Base-by-base conservation (phyloP, 2,888 invertebrate genomes). In the Acleris emargana region DNA sequence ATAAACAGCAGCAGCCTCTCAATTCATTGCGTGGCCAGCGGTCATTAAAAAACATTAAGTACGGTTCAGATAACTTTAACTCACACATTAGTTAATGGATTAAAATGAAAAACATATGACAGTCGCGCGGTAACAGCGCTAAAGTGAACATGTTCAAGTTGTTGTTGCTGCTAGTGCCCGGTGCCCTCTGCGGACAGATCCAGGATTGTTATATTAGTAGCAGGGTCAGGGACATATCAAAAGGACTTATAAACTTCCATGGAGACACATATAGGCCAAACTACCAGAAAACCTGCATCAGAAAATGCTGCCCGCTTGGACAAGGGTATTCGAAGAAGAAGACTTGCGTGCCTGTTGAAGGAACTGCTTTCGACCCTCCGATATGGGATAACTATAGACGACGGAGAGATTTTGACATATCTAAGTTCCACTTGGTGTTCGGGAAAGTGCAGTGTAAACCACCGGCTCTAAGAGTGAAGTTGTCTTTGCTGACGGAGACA, bases 281-380 rank as follows among this genome's bases (percentile, higher is more conserved):
- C 60, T 68, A 67, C 11, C 83, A 84, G 45, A 71, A 78, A 49
- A 67, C 47, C 0, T 89, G 86, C 67, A 54, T 82, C 0, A 67
- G 76, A 5, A 90, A 89, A 67, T 90, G 90, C 50, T 90, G 90
- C 59, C 83, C 81, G 0, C 64, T 73, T 0, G 88, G 87, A 0
- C 68, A 70, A n/a, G 83, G 73, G 0, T 82, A 81, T 52, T n/a
- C 6, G 0, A 11, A 5, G 0, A 51, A 32, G 2, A 80, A 68
- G n/a, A n/a, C 0, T 0, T 90, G 90, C 72, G 72, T 75, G 0
- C 67, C 72, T 16, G 57, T 72, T 2, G 54, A 62, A 0, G 73
- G 68, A 11, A 38, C 32, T 7, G 62, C 62, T 0, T 87, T 89
- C n/a, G 70, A 81, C 9, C 82, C 83, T 0, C 78, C 81, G 0